These are phyloP conservation scores for Sphaeramia orbicularis DNA, from an alignment of 2,797 vertebrate genomes.

Conservation along the genomic window DNA sequence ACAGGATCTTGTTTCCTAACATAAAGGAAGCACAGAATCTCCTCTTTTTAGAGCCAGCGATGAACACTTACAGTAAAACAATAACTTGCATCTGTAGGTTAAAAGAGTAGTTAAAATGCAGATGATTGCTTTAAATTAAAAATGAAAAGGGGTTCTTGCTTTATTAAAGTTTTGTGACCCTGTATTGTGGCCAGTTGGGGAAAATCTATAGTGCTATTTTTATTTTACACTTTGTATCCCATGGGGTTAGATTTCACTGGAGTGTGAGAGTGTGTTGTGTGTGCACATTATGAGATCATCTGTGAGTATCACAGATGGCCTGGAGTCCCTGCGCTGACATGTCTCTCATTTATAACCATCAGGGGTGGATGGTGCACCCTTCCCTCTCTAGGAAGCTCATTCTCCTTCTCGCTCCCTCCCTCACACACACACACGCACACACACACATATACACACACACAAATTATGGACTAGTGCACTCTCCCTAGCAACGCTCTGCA, in stretches of 20 bases:
- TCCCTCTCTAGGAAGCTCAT: slow-evolving; percentile 25
- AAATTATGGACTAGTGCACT: slow-evolving; percentile 62
- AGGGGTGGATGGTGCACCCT: slow-evolving; percentile 59
- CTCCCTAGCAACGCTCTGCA: slow-evolving; percentile 70
- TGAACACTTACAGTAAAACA: too few species aligned
- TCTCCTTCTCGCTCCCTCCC: slow-evolving; percentile 11
- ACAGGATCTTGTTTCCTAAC: too few species aligned
- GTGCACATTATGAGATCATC: slow-evolving; percentile 50
- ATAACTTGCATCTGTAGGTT: too few species aligned
- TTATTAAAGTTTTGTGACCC: neutral
- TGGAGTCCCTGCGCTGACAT: slow-evolving; percentile 68
- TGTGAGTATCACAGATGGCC: slow-evolving; percentile 82
- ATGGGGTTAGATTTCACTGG: slow-evolving; percentile 22
- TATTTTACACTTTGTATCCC: slow-evolving; percentile 14
- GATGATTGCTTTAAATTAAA: neutral
- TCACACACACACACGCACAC: slow-evolving; percentile 28
- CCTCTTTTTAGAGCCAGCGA: too few species aligned
- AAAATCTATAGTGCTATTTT: slow-evolving; percentile 18
- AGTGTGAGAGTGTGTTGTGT: slow-evolving; percentile 15
- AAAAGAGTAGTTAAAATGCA: too few species aligned
- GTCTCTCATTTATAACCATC: slow-evolving; percentile 81
- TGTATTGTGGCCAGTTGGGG: neutral
- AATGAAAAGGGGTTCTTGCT: neutral
- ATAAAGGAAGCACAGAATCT: too few species aligned
- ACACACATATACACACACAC: slow-evolving; percentile 31